Evolutionary conservation across 2,797 vertebrate species (phyloP).

Genomic region (Manis pentadactyla): DNA sequence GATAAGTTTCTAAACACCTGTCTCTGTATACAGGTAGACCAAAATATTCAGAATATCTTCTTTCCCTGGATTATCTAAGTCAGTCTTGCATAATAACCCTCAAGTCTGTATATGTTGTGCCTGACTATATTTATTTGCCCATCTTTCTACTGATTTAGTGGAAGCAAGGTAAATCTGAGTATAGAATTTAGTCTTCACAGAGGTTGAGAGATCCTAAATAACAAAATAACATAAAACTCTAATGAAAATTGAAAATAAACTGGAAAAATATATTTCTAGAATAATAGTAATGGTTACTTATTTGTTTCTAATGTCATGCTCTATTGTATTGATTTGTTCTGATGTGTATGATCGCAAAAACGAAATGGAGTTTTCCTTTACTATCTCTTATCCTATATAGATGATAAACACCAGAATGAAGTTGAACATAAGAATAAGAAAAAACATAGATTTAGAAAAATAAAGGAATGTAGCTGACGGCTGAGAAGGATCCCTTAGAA

Average conservation of each 20-base stretch:
- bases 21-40: neutral
- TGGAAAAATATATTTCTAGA: constrained; percentile 3
- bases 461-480: neutral
- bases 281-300: neutral
- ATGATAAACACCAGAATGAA: neutral
- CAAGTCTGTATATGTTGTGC: neutral
- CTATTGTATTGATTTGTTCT: neutral
- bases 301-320: neutral
- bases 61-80: neutral
- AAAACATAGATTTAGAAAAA: neutral
- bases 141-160: neutral
- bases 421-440: neutral
- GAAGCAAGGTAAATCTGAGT: neutral
- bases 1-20: neutral
- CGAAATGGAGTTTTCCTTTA: neutral
- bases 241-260: constrained; percentile 44
- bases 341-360: neutral
- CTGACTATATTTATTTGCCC: neutral
- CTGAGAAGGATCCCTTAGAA: neutral
- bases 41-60: neutral
- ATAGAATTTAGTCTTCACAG: neutral
- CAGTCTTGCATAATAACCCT: neutral
- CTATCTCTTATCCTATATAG: neutral
- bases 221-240: neutral
- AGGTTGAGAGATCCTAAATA: neutral